Conservation (phyloP, 2,113 vertebrate genomes). For the Sisor rabdophorus region DNA sequence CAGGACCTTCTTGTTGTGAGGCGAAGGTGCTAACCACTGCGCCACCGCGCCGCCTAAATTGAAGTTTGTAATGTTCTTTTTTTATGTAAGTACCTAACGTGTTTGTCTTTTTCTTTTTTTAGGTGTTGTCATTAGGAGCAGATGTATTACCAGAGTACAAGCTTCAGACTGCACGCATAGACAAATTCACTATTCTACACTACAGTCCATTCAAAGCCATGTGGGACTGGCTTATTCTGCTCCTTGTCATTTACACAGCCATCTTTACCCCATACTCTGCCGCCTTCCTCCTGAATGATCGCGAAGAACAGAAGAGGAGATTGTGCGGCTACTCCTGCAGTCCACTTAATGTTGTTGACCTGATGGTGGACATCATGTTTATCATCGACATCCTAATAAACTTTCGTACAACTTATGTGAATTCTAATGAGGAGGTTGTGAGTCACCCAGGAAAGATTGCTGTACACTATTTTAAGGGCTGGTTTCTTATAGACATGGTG, state of each 20-base stretch:
- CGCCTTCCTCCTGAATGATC: slow-evolving; percentile 94
- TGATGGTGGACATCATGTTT: slow-evolving; percentile 99
- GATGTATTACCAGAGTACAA: slow-evolving; percentile 98
- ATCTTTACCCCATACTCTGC: slow-evolving; percentile 98
- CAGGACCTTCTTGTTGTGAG: no score
- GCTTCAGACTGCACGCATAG: slow-evolving; percentile 94
- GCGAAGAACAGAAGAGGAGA: slow-evolving; percentile 87
- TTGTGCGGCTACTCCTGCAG: slow-evolving; percentile 97
- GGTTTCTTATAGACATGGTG: slow-evolving; percentile 99
- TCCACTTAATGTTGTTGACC: slow-evolving; percentile 93
- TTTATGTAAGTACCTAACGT: neutral
- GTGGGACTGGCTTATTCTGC: slow-evolving; percentile 97
- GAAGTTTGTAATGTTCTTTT: neutral
- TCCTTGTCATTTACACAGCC: slow-evolving; percentile 96
- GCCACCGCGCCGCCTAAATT: no score
- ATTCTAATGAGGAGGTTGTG: slow-evolving; percentile 97
- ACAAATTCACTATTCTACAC: slow-evolving; percentile 98
- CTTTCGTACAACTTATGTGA: slow-evolving; percentile 98
- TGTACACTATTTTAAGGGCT: slow-evolving; percentile 99
- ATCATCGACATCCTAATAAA: slow-evolving; percentile 99
- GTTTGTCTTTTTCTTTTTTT: slow-evolving; percentile 20
- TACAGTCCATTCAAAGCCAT: slow-evolving; percentile 98
- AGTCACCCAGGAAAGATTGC: slow-evolving; percentile 97
- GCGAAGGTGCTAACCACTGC: no score
- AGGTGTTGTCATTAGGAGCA: slow-evolving; percentile 95